phyloP scores from a whole-genome alignment of 2,113 vertebrate genomes.

The Pithys albifrons region DNA sequence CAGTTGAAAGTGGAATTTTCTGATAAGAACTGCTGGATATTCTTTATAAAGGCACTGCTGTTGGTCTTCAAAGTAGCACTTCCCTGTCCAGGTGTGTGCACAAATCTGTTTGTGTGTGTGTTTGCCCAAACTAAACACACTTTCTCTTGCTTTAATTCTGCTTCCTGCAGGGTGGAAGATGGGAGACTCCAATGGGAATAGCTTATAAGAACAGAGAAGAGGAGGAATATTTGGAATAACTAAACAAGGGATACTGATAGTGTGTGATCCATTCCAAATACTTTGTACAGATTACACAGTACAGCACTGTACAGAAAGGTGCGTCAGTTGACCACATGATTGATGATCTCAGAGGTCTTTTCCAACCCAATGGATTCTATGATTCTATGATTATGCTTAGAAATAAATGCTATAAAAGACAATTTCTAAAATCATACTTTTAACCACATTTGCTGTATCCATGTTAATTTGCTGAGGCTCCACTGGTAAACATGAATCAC shows the following conservation, averaged over 20 bases:
- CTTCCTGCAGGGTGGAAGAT: background rate
- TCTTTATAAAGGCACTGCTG: background rate
- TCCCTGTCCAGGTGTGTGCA: too few relatives aligned
- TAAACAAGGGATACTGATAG: background rate
- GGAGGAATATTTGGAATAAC: background rate
- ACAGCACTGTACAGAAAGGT: background rate
- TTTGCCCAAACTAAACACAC: background rate
- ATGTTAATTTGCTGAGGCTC: background rate
- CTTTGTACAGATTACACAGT: background rate
- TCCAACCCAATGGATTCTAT: too few relatives aligned
- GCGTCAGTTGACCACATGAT: background rate
- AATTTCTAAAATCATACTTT: background rate
- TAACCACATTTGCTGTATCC: background rate
- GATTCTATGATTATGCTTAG: background rate
- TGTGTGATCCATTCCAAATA: background rate
- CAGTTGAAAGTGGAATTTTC: background rate
- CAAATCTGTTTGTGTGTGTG: background rate
- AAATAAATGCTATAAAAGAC: background rate
- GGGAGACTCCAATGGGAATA: background rate
- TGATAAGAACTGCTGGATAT: background rate
- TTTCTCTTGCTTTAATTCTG: background rate
- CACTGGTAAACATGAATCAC: background rate
- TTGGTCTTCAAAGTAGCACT: background rate
- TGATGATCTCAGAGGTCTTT: too few relatives aligned
- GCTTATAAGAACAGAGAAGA: background rate